These are phyloP conservation scores for Andrena bucephala DNA, from an alignment of 2,888 invertebrate species.

Conservation along the genomic window DNA sequence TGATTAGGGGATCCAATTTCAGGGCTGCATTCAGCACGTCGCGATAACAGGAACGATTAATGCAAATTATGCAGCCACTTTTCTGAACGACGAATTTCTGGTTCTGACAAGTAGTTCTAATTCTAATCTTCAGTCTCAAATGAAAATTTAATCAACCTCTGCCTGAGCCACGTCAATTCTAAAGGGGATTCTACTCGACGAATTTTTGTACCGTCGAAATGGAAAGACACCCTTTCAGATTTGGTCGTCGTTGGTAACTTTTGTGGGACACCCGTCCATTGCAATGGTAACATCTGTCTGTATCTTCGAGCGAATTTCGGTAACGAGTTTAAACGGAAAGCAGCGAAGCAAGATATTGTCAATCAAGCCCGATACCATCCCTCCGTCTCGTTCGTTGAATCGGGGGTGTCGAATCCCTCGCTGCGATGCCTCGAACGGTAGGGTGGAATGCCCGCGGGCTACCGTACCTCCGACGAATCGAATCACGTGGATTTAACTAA, in stretches of 20 bases:
- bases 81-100: not conserved
- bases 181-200: no score
- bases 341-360: conserved; percentile 66
- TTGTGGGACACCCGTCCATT: not conserved
- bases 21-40: not conserved
- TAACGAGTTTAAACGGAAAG: conserved; percentile 27
- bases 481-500: conserved; percentile 51
- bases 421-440: conserved; percentile 30
- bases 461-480: conserved; percentile 37
- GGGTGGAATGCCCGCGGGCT: conserved; percentile 42
- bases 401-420: conserved; percentile 49
- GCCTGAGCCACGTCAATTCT: not conserved
- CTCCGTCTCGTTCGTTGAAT: conserved; percentile 52
- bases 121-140: not conserved
- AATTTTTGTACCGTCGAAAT: no score
- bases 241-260: not conserved
- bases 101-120: not conserved
- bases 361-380: conserved; percentile 58
- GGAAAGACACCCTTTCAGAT: no score
- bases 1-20: not conserved
- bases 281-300: not conserved
- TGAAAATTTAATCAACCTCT: not conserved
- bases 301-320: conserved; percentile 10
- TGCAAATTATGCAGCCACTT: no score
- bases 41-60: not conserved